phyloP scores from a whole-genome alignment of 2,113 vertebrate genomes.

The Tragelaphus buxtoni region DNA sequence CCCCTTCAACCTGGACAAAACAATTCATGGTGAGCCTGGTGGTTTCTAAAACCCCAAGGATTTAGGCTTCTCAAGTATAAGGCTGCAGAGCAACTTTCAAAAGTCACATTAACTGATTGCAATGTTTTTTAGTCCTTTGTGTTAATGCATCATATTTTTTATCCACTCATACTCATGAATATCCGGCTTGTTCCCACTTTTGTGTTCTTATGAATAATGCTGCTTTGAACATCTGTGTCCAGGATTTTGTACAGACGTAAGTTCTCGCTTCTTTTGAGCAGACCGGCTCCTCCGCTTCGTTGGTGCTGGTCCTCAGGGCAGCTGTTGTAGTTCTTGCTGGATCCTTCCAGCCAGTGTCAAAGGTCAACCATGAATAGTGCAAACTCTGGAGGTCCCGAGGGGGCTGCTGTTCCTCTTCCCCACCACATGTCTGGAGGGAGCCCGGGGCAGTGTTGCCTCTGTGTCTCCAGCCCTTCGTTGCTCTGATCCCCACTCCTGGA shows the following conservation, averaged over 20 bases:
- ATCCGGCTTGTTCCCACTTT: fast-evolving
- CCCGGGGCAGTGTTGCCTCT: fast-evolving
- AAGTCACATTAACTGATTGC: not conserved
- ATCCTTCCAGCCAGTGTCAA: fast-evolving
- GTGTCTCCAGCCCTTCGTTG: not conserved
- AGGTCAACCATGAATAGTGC: fast-evolving
- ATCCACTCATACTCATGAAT: not conserved
- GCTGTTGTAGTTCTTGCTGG: fast-evolving
- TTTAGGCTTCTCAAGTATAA: not conserved
- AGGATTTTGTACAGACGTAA: not conserved
- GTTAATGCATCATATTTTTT: not conserved
- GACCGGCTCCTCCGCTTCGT: fast-evolving
- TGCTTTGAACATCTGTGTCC: not conserved
- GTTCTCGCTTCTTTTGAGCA: not conserved
- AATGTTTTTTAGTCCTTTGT: not conserved
- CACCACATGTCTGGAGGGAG: fast-evolving
- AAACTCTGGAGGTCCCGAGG: fast-evolving
- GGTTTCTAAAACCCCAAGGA: not conserved
- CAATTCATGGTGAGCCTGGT: not conserved
- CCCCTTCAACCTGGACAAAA: not conserved
- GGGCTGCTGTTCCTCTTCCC: fast-evolving
- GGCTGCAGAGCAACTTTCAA: not conserved
- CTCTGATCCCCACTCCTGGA: not conserved
- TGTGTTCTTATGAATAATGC: fast-evolving
- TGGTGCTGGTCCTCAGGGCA: not conserved